These are phyloP conservation scores for Tanytarsus gracilentus DNA, from an alignment of 2,888 invertebrate species.

Conservation along the genomic window DNA sequence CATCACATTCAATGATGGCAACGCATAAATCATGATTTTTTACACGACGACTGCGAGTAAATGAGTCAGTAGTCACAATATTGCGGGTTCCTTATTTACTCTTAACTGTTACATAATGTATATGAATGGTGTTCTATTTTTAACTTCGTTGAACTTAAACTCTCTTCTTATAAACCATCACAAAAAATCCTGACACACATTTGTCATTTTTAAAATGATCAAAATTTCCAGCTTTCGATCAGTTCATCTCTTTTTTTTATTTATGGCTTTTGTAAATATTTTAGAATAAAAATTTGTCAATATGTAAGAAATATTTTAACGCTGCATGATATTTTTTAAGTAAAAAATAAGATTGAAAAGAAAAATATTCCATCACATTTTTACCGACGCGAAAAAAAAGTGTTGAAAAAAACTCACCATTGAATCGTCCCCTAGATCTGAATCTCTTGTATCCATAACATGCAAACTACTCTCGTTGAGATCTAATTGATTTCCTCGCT, in stretches of 20 bases:
- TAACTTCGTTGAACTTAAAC: too few species aligned
- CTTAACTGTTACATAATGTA: background rate
- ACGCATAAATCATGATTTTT: conserved; percentile 1
- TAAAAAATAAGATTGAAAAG: too few species aligned
- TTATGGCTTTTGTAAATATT: too few species aligned
- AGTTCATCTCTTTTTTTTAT: too few species aligned
- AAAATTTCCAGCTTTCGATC: too few species aligned
- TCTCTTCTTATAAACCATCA: too few species aligned
- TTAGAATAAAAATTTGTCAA: background rate
- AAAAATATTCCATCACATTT: background rate
- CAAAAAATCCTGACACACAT: too few species aligned
- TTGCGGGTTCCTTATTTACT: background rate
- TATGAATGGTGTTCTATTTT: too few species aligned
- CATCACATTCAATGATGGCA: background rate
- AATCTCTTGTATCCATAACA: conserved; percentile 46
- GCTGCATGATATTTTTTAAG: background rate
- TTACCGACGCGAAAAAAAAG: background rate
- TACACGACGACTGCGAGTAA: background rate
- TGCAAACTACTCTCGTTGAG: background rate
- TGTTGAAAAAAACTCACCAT: conserved; percentile 66
- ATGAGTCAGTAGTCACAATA: background rate
- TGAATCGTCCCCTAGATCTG: conserved; percentile 65
- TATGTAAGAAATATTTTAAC: background rate
- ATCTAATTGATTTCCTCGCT: too few species aligned
- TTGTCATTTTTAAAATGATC: too few species aligned